phyloP scores from a whole-genome alignment of 1,140 invertebrate species.

The Euwallacea similis region DNA sequence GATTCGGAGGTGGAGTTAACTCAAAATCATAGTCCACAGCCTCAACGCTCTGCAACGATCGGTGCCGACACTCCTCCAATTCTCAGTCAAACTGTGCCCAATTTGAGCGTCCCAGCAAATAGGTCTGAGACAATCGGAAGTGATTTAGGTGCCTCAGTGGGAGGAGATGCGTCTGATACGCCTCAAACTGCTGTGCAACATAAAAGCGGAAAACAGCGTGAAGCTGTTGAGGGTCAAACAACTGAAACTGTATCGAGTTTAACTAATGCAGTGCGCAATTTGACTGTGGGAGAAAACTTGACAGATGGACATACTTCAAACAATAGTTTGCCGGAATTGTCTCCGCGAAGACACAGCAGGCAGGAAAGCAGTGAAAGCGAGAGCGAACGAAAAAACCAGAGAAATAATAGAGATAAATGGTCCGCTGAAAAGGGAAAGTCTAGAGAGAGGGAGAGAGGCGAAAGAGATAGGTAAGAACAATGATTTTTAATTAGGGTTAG shows the following conservation, averaged over 20 bases:
- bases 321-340: slow-evolving; percentile 29
- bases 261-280: slow-evolving; percentile 43
- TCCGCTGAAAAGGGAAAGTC: slow-evolving; percentile 28
- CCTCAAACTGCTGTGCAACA: background rate
- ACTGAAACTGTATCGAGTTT: slow-evolving; percentile 41
- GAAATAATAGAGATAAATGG: slow-evolving; percentile 38
- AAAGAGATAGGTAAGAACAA: slow-evolving; percentile 21
- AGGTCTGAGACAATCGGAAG: slow-evolving; percentile 44
- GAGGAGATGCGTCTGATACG: slow-evolving; percentile 3
- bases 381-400: slow-evolving; percentile 40
- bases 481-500: background rate
- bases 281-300: slow-evolving; percentile 47
- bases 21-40: slow-evolving; percentile 27
- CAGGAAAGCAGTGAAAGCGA: slow-evolving; percentile 51
- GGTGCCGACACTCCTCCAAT: slow-evolving; percentile 51
- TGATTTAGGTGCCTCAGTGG: slow-evolving; percentile 9
- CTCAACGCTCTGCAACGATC: slow-evolving; percentile 48
- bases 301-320: slow-evolving; percentile 43
- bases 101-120: slow-evolving; percentile 25
- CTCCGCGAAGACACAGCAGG: slow-evolving; percentile 38
- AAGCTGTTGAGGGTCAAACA: slow-evolving; percentile 32
- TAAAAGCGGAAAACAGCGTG: slow-evolving; percentile 8
- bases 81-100: slow-evolving; percentile 17
- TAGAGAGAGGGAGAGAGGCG: slow-evolving; percentile 37
- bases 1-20: slow-evolving; percentile 47